Percentiles rank a stretch among this genome's conserved stretches.
Conservation (phyloP, 2,888 invertebrate species). For the Amitus sp. region DNA sequence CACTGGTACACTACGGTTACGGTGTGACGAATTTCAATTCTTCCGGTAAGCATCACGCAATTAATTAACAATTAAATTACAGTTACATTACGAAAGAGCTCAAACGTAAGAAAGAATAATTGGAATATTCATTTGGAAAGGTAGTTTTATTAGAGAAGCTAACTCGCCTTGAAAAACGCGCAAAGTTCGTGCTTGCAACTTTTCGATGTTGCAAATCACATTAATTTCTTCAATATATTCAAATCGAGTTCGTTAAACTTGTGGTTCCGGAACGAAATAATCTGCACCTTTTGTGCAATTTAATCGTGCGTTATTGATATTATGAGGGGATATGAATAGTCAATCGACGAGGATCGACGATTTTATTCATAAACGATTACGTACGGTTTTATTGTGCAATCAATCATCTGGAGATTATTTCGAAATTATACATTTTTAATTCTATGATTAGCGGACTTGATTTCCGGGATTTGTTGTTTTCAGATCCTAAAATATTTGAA, state of each 20-base stretch:
- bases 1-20: slow-evolving; percentile 59
- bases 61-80: slow-evolving; percentile 1
- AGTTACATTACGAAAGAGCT: background rate
- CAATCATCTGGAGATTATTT: background rate
- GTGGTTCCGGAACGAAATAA: slow-evolving; percentile 1
- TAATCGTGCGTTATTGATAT: slow-evolving; percentile 12
- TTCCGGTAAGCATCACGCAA: slow-evolving; percentile 52
- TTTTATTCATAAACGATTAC: background rate
- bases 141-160: too few species aligned
- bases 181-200: too few species aligned
- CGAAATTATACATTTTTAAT: background rate
- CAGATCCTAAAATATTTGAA: too few species aligned
- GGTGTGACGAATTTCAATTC: slow-evolving; percentile 53
- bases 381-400: background rate
- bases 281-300: slow-evolving; percentile 11
- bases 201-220: too few species aligned
- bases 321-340: background rate
- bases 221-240: too few species aligned
- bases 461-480: too few species aligned
- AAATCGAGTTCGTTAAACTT: too few species aligned
- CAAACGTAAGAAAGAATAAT: slow-evolving; percentile 19
- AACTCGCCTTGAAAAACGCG: too few species aligned
- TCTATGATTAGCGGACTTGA: too few species aligned
- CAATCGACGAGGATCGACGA: background rate
- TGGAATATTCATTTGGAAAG: slow-evolving; percentile 11